Evolutionary conservation across 1,140 invertebrate species (phyloP).

Genomic region (Limonius californicus): DNA sequence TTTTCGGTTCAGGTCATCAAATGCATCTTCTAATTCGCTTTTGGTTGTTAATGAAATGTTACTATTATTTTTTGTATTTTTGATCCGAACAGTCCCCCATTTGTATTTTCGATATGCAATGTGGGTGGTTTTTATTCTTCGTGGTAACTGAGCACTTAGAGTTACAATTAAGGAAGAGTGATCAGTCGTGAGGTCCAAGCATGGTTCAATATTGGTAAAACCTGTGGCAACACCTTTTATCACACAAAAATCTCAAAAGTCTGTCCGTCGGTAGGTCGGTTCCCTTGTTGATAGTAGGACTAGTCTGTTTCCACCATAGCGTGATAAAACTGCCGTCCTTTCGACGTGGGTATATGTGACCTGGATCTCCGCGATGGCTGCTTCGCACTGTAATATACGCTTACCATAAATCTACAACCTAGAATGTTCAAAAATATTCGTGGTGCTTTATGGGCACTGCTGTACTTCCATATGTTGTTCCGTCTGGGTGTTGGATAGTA

Average conservation of each 20-base stretch:
- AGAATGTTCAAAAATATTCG: constrained; percentile 38
- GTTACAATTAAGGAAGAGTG: constrained; percentile 26
- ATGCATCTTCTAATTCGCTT: no score
- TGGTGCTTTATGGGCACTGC: constrained; percentile 20
- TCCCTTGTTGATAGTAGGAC: constrained; percentile 39
- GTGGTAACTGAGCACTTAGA: neutral
- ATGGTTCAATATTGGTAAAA: neutral
- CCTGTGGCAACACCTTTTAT: constrained; percentile 20
- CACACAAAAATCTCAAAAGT: neutral
- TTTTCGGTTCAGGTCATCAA: no score
- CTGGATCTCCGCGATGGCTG: constrained; percentile 46
- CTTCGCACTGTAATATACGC: constrained; percentile 48
- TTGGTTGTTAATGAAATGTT: no score
- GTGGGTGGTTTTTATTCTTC: neutral
- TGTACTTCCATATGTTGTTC: constrained; percentile 28
- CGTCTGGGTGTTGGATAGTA: constrained; percentile 26
- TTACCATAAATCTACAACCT: constrained; percentile 41
- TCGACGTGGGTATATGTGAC: constrained; percentile 31
- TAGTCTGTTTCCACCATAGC: constrained; percentile 30
- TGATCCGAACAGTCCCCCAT: neutral
- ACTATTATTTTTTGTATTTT: neutral
- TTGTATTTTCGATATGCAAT: neutral
- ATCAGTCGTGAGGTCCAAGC: constrained; percentile 29
- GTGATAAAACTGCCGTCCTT: constrained; percentile 36
- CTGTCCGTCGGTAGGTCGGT: constrained; percentile 47